A percentile compares a stretch with the other conserved stretches of the same genome.
These are phyloP conservation scores for Salpingus planirostris DNA, from an alignment of 2,888 invertebrate species.

Conservation along the genomic window DNA sequence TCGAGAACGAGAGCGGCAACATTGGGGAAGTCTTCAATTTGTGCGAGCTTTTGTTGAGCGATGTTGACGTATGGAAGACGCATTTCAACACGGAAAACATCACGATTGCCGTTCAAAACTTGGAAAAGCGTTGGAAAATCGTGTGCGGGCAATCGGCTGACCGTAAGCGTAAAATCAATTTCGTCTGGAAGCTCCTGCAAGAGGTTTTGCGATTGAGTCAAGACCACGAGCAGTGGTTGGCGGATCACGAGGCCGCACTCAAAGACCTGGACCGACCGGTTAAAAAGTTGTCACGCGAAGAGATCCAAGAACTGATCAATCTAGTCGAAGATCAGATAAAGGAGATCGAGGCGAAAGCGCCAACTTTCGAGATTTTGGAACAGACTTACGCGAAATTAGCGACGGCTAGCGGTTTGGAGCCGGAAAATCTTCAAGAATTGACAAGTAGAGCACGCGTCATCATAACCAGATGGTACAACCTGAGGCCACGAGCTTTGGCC, in stretches of 20 bases:
- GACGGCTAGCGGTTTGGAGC: conserved; percentile 58
- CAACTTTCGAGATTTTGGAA: conserved; percentile 55
- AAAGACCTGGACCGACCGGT: conserved; percentile 51
- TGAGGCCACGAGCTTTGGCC: conserved; percentile 51
- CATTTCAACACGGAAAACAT: conserved; percentile 63
- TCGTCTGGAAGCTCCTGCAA: conserved; percentile 52
- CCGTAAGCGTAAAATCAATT: conserved; percentile 57
- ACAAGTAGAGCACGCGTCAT: conserved; percentile 51
- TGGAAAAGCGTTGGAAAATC: conserved; percentile 72
- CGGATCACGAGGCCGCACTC: conserved; percentile 53
- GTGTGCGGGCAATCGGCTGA: conserved; percentile 66
- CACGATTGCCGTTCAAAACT: conserved; percentile 55
- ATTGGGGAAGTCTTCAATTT: conserved; percentile 71
- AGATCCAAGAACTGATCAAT: conserved; percentile 50
- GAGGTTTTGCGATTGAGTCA: conserved; percentile 48
- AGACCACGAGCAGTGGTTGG: conserved; percentile 54
- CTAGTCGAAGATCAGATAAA: conserved; percentile 47
- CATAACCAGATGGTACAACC: conserved; percentile 56
- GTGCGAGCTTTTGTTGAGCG: conserved; percentile 67
- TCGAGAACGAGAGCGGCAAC: conserved; percentile 68
- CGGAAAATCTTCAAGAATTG: conserved; percentile 56
- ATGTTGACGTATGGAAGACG: conserved; percentile 62
- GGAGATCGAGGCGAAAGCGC: conserved; percentile 48
- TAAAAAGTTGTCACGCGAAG: conserved; percentile 47
- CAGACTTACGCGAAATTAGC: conserved; percentile 61